These are phyloP conservation scores for Cryptotermes secundus DNA, from an alignment of 1,140 invertebrate genomes.

Conservation along the genomic window DNA sequence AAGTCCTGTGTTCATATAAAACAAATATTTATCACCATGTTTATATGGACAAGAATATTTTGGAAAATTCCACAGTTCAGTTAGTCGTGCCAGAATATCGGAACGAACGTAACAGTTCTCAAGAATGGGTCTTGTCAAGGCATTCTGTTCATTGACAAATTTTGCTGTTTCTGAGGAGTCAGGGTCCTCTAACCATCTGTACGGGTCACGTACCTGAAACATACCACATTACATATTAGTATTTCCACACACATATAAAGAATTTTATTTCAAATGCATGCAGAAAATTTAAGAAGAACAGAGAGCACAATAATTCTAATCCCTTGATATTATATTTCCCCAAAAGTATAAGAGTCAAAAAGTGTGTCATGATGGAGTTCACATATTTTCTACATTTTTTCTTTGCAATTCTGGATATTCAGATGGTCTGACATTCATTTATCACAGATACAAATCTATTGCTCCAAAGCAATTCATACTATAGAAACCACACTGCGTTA, in stretches of 20 bases:
- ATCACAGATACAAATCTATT: too few relatives aligned
- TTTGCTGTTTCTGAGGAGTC: slow-evolving; percentile 87
- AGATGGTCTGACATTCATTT: too few relatives aligned
- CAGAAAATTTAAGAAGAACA: too few relatives aligned
- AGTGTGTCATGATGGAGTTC: too few relatives aligned
- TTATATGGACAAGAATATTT: slow-evolving; percentile 88
- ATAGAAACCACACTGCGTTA: too few relatives aligned
- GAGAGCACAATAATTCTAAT: too few relatives aligned
- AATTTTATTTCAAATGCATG: too few relatives aligned
- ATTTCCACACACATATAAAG: slow-evolving; percentile 39
- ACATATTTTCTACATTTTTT: too few relatives aligned
- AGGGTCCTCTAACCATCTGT: slow-evolving; percentile 96
- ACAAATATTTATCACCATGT: slow-evolving; percentile 87
- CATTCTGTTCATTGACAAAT: slow-evolving; percentile 92
- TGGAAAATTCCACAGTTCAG: slow-evolving; percentile 93
- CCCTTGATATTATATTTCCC: too few relatives aligned
- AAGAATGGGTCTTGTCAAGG: slow-evolving; percentile 83
- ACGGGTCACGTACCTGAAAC: slow-evolving; percentile 83
- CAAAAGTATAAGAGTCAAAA: too few relatives aligned
- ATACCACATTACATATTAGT: slow-evolving; percentile 37
- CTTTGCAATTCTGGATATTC: too few relatives aligned
- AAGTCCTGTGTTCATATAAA: slow-evolving; percentile 91
- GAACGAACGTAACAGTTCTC: slow-evolving; percentile 71
- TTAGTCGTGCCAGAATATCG: slow-evolving; percentile 74
- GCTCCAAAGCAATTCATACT: too few relatives aligned